phyloP scores from a whole-genome alignment of 2,113 vertebrate genomes.

The Xiphias gladius region DNA sequence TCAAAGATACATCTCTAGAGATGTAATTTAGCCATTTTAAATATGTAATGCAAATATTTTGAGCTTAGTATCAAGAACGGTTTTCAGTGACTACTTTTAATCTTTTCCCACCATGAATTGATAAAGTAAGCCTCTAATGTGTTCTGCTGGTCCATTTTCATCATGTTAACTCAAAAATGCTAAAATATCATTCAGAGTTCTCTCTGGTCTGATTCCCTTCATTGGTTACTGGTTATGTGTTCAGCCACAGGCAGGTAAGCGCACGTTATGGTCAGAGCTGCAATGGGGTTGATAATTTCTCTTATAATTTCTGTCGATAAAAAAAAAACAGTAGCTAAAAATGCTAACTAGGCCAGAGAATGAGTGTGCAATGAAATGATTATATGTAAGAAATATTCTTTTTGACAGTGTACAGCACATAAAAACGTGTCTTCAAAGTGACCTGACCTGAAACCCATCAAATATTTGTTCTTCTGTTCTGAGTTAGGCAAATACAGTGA shows the following conservation, averaged over 20 bases:
- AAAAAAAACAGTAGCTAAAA: background rate
- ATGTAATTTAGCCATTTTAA: background rate
- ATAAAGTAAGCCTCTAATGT: background rate
- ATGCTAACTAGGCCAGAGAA: too few relatives aligned
- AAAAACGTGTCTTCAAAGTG: background rate
- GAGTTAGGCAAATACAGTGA: background rate
- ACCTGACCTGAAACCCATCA: background rate
- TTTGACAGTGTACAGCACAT: too few relatives aligned
- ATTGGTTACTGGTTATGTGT: background rate
- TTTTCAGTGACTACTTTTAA: background rate
- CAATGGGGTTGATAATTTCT: background rate
- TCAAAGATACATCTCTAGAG: background rate
- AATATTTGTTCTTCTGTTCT: background rate
- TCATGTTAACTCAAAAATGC: background rate
- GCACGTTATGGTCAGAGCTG: background rate
- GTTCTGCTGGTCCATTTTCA: background rate
- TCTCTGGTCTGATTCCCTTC: background rate
- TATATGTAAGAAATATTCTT: background rate
- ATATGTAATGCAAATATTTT: conserved; percentile 1
- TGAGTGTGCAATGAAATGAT: background rate
- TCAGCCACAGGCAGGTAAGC: background rate
- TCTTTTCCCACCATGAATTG: background rate
- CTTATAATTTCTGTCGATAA: too few relatives aligned
- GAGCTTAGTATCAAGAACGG: background rate
- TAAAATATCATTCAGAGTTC: background rate